These are phyloP conservation scores for Ceratina japonica DNA, from an alignment of 1,140 invertebrate species.

Conservation along the genomic window DNA sequence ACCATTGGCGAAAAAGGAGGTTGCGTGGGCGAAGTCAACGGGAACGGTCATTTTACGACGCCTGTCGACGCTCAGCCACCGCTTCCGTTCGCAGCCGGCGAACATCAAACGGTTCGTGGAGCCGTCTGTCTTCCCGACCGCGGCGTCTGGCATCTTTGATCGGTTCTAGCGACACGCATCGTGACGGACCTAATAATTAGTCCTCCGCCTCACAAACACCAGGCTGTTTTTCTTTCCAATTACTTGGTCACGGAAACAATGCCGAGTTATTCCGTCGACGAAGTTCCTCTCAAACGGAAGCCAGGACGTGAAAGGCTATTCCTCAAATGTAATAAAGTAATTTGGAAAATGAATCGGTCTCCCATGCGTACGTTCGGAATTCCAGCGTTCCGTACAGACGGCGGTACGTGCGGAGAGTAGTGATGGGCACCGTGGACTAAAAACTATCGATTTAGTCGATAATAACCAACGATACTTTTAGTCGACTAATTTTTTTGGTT, in stretches of 20 bases:
- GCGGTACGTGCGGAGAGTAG: background rate
- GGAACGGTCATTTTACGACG: conserved; percentile 27
- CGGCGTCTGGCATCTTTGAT: conserved; percentile 37
- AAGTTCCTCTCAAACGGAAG: no score
- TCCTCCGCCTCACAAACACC: no score
- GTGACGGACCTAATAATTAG: conserved; percentile 32
- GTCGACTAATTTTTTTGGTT: no score
- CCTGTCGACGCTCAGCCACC: conserved; percentile 13
- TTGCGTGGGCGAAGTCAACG: background rate
- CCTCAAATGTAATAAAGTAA: no score
- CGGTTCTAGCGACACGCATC: background rate
- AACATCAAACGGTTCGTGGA: conserved; percentile 31
- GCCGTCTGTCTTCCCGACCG: background rate
- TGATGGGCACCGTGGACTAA: no score
- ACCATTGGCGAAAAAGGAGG: background rate
- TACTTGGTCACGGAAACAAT: background rate
- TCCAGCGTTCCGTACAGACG: background rate
- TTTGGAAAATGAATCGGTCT: background rate
- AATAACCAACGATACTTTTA: no score
- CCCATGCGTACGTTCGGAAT: background rate
- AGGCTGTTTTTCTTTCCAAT: background rate
- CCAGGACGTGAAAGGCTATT: conserved; percentile 9
- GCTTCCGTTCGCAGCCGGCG: conserved; percentile 24
- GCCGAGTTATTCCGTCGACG: background rate
- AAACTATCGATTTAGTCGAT: no score